Percentiles rank a stretch among this genome's conserved stretches.
phyloP scores from a whole-genome alignment of 2,888 invertebrate genomes.

The Tenthredo distinguenda region DNA sequence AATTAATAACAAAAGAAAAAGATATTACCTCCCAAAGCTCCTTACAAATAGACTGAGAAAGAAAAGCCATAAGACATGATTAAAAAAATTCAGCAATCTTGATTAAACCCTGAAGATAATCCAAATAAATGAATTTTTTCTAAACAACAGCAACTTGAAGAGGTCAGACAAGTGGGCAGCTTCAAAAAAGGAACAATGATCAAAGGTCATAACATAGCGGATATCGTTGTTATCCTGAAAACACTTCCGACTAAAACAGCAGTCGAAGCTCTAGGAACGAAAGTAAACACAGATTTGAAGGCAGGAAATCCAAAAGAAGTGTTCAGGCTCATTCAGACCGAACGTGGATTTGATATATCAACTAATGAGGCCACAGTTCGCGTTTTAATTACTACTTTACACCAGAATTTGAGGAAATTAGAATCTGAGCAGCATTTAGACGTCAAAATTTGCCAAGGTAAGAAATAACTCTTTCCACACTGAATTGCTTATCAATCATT shows the following conservation, averaged over 20 bases:
- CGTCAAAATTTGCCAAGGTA: slow-evolving; percentile 80
- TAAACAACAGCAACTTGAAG: slow-evolving; percentile 88
- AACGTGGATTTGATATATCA: slow-evolving; percentile 93
- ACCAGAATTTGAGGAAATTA: slow-evolving; percentile 94
- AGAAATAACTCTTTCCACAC: background rate
- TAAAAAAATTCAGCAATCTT: slow-evolving; percentile 1
- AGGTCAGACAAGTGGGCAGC: slow-evolving; percentile 97
- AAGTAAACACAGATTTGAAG: slow-evolving; percentile 92
- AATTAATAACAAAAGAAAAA: background rate
- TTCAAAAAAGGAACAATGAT: slow-evolving; percentile 99
- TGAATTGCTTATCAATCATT: background rate
- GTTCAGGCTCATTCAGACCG: slow-evolving; percentile 81
- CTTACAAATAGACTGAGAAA: background rate
- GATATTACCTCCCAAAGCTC: background rate
- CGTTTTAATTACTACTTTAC: slow-evolving; percentile 95
- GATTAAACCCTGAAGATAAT: background rate
- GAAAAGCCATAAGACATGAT: background rate
- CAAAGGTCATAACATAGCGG: slow-evolving; percentile 96
- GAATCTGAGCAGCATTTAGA: slow-evolving; percentile 91
- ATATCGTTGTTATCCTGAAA: slow-evolving; percentile 97
- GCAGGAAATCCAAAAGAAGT: slow-evolving; percentile 84
- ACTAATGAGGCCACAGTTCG: slow-evolving; percentile 92
- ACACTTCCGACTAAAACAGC: slow-evolving; percentile 97
- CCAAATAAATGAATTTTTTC: slow-evolving; percentile 50
- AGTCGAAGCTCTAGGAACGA: slow-evolving; percentile 93